A percentile compares a stretch with the other conserved stretches of the same genome.
Conservation (phyloP, 2,888 invertebrate species). For the Eupithecia dodoneata region DNA sequence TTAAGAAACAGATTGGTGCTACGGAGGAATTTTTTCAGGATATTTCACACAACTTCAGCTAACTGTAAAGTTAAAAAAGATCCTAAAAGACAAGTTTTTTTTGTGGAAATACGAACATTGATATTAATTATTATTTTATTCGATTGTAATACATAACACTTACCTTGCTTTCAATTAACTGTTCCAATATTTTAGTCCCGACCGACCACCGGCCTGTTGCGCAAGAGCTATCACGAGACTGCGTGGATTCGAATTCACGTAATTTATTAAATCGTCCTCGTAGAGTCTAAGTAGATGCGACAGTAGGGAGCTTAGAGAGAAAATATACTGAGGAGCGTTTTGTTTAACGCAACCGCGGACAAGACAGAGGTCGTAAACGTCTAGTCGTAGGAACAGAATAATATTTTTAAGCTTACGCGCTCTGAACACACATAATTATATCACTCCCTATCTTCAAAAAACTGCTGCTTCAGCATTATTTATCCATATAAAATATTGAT, state of each 20-base stretch:
- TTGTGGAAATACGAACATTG: no score
- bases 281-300: slow-evolving; percentile 49
- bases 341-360: background rate
- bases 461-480: no score
- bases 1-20: background rate
- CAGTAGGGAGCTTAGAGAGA: slow-evolving; percentile 24
- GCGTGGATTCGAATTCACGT: slow-evolving; percentile 71
- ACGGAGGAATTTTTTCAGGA: background rate
- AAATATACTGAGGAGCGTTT: slow-evolving; percentile 17
- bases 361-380: no score
- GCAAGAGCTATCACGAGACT: slow-evolving; percentile 79
- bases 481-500: no score
- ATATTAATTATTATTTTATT: background rate
- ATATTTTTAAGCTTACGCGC: no score
- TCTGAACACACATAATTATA: no score
- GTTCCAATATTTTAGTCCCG: slow-evolving; percentile 27
- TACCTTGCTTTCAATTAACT: slow-evolving; percentile 29
- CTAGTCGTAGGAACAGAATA: no score
- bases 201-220: slow-evolving; percentile 70
- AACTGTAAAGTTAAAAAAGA: no score
- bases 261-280: slow-evolving; percentile 77
- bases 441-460: no score
- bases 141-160: slow-evolving; percentile 13
- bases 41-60: no score
- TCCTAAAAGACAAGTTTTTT: no score